phyloP scores from a whole-genome alignment of 1,140 invertebrate species.

The Cotesia vestalis region DNA sequence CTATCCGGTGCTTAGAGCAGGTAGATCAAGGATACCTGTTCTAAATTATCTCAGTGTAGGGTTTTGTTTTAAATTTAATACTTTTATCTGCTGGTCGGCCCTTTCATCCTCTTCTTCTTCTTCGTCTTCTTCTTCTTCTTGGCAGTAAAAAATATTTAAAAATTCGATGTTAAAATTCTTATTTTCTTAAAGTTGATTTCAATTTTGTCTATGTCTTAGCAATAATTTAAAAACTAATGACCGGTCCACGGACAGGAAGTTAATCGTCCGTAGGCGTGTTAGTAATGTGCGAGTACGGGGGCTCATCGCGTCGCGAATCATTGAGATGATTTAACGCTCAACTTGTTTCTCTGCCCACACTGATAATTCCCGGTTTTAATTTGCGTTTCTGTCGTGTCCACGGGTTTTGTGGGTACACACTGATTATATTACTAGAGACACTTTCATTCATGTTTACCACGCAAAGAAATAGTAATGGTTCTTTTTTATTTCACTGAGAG shows the following conservation, averaged over 20 bases:
- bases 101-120: too few species aligned
- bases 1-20: too few species aligned
- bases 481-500: not conserved
- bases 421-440: slow-evolving; percentile 41
- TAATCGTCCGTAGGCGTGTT: slow-evolving; percentile 44
- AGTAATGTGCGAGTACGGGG: slow-evolving; percentile 40
- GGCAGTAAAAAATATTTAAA: too few species aligned
- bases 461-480: not conserved
- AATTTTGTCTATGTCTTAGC: not conserved
- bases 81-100: too few species aligned
- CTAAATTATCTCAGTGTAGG: too few species aligned
- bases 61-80: too few species aligned
- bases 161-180: too few species aligned
- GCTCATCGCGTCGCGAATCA: slow-evolving; percentile 47
- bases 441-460: not conserved
- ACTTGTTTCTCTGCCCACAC: slow-evolving; percentile 48
- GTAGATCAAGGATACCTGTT: too few species aligned
- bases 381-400: not conserved
- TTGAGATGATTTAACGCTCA: slow-evolving; percentile 54
- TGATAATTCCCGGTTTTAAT: slow-evolving; percentile 48
- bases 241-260: slow-evolving; percentile 38
- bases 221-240: not conserved
- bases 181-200: too few species aligned
- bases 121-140: too few species aligned
- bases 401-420: slow-evolving; percentile 40